A percentile compares a stretch with the other conserved stretches of the same genome.
Conservation (phyloP, 2,113 vertebrate genomes). For the Pycnonotus jocosus region DNA sequence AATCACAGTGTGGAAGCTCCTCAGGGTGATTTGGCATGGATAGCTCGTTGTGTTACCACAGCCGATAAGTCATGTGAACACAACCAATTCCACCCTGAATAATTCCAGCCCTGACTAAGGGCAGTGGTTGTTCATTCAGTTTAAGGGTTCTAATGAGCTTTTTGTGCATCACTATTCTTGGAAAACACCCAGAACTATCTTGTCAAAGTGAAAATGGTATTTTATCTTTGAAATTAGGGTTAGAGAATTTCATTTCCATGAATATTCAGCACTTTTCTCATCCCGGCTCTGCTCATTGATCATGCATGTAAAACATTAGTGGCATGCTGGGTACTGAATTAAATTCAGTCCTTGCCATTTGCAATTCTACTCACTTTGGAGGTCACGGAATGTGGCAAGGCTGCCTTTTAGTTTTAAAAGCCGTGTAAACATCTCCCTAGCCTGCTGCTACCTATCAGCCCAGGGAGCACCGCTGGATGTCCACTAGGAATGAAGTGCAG, state of each 20-base stretch:
- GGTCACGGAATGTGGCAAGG: slow-evolving; percentile 15
- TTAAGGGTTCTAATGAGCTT: slow-evolving; percentile 29
- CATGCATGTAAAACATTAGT: slow-evolving; percentile 42
- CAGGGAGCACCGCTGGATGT: background rate
- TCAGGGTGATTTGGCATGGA: background rate
- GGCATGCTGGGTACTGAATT: slow-evolving; percentile 36
- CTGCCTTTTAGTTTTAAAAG: slow-evolving; percentile 47
- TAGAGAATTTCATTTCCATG: slow-evolving; percentile 40
- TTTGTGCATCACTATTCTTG: slow-evolving; percentile 18
- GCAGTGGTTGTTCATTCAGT: background rate
- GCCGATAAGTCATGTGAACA: background rate
- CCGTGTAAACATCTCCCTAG: background rate
- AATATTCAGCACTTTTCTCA: slow-evolving; percentile 53
- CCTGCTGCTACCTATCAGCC: background rate
- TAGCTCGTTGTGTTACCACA: background rate
- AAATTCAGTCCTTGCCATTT: slow-evolving; percentile 39
- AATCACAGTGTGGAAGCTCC: background rate
- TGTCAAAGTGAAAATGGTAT: slow-evolving; percentile 34
- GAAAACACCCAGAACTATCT: slow-evolving; percentile 21
- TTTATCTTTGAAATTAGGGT: slow-evolving; percentile 56
- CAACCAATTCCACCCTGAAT: background rate
- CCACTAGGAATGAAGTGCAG: background rate
- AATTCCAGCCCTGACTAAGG: slow-evolving; percentile 1
- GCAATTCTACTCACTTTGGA: slow-evolving; percentile 44
- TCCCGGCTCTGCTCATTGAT: slow-evolving; percentile 42